Evolutionary conservation across 2,888 invertebrate genomes (phyloP), one percentile per base, ranked within the genome.

Genomic region (Stegophylla sp.): DNA sequence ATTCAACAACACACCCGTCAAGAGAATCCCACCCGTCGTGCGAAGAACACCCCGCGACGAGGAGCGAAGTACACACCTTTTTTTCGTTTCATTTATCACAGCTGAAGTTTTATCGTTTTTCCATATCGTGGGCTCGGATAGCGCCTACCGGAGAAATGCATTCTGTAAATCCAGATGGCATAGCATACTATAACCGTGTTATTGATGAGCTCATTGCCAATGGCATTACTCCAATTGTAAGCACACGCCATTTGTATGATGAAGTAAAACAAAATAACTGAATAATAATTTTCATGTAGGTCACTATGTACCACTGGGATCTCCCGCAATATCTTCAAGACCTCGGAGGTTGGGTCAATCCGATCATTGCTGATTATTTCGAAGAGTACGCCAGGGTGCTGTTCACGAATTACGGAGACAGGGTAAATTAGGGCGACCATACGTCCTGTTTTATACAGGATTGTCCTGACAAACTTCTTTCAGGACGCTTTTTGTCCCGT

Each of bases 331-430:
- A 83, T 3, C 83, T 86, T 1, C 85, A 85, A 86, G 89, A 90
- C 69, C 85, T 91, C 7, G 91, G 91, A 0, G 91, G 91, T 2
- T 92, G 91, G 91, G 87, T 90, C 0, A 92, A 91, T 85, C 89
- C 90, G 0, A 89, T 90, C 83, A 90, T 92, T 3, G 88, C 91
- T 20, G 90, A 91, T 45, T 88, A 90, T 83, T 92, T 89, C 84
- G 89, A 88, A 28, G 91, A 92, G 84, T 92, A 90, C 83, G 91
- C 91, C 0, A 87, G 87, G 84, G 86, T 91, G 48, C 86, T 88
- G 13, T 89, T 89, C 82, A 84, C 86, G 64, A 83, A 86, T 17
- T 89, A 89, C 73, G 90, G 89, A 0, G 86, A 88, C 64, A 86
- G 87, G 75, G 89, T 93, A 9, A 82, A 72, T 28, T 28, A 61